A percentile compares a stretch with the other conserved stretches of the same genome.
These are phyloP conservation scores for Cremastinae sp. DNA, from an alignment of 2,888 invertebrate genomes.

Conservation along the genomic window DNA sequence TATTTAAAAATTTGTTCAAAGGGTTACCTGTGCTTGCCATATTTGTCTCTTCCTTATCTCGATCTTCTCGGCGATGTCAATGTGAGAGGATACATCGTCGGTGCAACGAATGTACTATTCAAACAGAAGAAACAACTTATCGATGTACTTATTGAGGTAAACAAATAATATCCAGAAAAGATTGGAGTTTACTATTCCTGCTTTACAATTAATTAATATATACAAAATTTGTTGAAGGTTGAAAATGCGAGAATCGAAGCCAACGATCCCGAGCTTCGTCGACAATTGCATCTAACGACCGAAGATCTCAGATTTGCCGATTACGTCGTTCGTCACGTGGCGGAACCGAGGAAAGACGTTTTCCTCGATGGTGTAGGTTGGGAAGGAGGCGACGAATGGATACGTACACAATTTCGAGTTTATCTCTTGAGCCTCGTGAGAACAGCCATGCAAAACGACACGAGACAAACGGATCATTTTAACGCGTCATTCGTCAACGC, in stretches of 20 bases:
- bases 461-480: conserved; percentile 92
- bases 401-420: conserved; percentile 95
- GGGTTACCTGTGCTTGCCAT: conserved; percentile 97
- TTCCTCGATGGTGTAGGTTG: conserved; percentile 88
- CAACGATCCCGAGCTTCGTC: conserved; percentile 88
- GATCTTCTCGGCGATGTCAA: conserved; percentile 94
- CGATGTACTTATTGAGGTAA: conserved; percentile 94
- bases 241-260: conserved; percentile 93
- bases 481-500: conserved; percentile 91
- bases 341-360: conserved; percentile 85
- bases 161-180: conserved; percentile 12
- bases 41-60: conserved; percentile 96
- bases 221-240: no score
- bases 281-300: conserved; percentile 93
- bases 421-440: conserved; percentile 91
- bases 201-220: no score
- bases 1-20: conserved; percentile 14
- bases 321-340: conserved; percentile 90
- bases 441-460: conserved; percentile 88
- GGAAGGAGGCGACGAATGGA: conserved; percentile 98
- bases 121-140: conserved; percentile 96
- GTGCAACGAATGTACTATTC: conserved; percentile 99
- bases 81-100: conserved; percentile 93
- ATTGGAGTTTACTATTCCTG: no score
- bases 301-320: conserved; percentile 98